These are phyloP conservation scores for Pherbina coryleti DNA, from an alignment of 2,888 invertebrate species.

Conservation along the genomic window DNA sequence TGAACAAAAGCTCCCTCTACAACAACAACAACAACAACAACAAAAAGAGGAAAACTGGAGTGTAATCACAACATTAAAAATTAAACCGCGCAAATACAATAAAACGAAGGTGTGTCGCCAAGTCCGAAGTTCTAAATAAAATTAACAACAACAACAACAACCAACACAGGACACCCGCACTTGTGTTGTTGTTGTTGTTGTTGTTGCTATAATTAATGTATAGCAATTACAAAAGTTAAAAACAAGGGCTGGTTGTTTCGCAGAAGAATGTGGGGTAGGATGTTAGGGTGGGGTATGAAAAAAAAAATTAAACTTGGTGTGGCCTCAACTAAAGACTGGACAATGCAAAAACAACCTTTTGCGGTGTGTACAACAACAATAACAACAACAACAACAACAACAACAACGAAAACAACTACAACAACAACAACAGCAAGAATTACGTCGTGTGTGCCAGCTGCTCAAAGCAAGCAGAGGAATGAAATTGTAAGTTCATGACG, in stretches of 20 bases:
- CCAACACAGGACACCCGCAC: neutral
- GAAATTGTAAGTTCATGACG: neutral
- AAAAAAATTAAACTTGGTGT: no score
- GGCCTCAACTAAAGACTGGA: no score
- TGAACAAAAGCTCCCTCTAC: neutral
- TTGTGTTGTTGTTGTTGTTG: conserved; percentile 11
- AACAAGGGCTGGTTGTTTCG: neutral
- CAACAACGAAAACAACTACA: no score
- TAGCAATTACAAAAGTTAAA: conserved; percentile 34
- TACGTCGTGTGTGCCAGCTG: no score
- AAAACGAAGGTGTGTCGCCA: conserved; percentile 20
- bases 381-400: no score
- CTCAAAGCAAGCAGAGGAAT: neutral
- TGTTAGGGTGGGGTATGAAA: no score
- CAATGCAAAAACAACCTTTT: no score
- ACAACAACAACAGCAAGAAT: no score
- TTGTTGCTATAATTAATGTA: conserved; percentile 27
- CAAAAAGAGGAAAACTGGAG: neutral
- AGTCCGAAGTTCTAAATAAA: conserved; percentile 22
- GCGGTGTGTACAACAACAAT: no score
- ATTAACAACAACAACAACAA: conserved; percentile 22
- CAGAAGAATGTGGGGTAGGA: neutral
- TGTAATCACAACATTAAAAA: conserved; percentile 20
- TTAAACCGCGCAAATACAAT: conserved; percentile 11
- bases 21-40: neutral